Base-by-base conservation (phyloP, 2,888 invertebrate species). In the Drosophila siamana region DNA sequence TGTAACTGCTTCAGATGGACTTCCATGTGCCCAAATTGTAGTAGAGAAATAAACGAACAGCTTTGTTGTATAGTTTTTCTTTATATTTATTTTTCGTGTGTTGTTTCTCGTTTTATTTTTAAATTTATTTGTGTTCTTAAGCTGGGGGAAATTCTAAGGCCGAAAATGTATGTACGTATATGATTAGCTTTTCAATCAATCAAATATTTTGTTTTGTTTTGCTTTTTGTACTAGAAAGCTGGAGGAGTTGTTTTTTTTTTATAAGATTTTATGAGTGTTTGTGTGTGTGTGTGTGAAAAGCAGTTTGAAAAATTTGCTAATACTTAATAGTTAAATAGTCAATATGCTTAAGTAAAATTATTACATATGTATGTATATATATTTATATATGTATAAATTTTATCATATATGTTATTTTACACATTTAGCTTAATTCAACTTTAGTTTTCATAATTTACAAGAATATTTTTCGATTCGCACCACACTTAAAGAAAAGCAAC, bases 281-380 rank as follows among this genome's bases (percentile, higher is more conserved):
- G 40, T 61, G 13, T 59, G 60, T 33, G 36, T 59, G 13, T 59
- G 60, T 63, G 54, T 73, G 68, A 84, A 80, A 80, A 86, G 80
- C 76, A 78, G 69, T 65, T 86, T 78, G 81, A 80, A 83, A 85
- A 88, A 88, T 85, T 85, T 76, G 88, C 85, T 85, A 85, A 83
- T 69, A 55, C 85, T 85, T 85, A 88, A 40, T 24, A 50, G 24
- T 47, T 74, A 78, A 65, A 72, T 86, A 85, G 76, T 86, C 75
- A 81, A 78, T 86, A 87, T 50, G 74, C 86, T 84, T 85, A 87
- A 75, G 67, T 84, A 64, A 54, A 43, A 65, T 68, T 56, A 47
- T 52, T 38, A 48, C 62, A 62, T 43, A 44, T 67, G 33, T 78
- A 50, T 48, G 44, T 61, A 36, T 78, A 48, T 54, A n/a, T n/a